Evolutionary conservation across 2,113 vertebrate species (phyloP), one percentile per base, ranked within the genome.

Genomic region (Climacteris rufus): DNA sequence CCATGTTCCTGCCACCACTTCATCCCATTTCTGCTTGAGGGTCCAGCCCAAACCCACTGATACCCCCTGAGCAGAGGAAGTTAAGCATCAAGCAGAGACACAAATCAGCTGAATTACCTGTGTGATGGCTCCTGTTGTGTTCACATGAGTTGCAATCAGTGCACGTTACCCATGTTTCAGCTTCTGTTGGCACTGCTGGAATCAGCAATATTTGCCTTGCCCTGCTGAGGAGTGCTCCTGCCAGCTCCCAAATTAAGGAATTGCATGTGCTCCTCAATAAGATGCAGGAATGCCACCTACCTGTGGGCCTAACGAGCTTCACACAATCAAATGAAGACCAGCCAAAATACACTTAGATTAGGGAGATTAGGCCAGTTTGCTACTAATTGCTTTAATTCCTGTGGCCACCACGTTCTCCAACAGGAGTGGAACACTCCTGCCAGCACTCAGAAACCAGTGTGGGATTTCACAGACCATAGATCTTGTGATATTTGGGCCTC

Each of bases 341-440:
- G 42, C 2, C 2, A 50, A 81, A 80, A 70, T 35, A 33, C 2
- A 45, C 14, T 7, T 2, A 4, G 35, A 35, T 53, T 27, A 40
- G 9, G 25, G 59, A 89, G 50, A 52, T 86, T 2, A 42, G 30
- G 64, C 37, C 11, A 12, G 2, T 90, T 85, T 47, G 31, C 47
- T 50, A 12, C 33, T 37, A 65, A 31, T 20, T 27, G 13, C 6
- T 66, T 39, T 59, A 12, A 30, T 53, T 70, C 50, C 42, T 45
- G 28, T 59, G 37, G 15, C 45, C n/a, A 14, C 0, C 1, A 45
- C 1, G 4, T 7, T 60, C 47, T 59, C 18, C 33, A 52, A 33
- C 17, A 16, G 0, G 1, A 60, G 10, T 2, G 2, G 40, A 70
- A 22, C 0, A 0, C 14, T 88, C 33, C 23, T 71, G 57, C 9